phyloP scores from a whole-genome alignment of 2,888 invertebrate species.

The Leptothorax acervorum region DNA sequence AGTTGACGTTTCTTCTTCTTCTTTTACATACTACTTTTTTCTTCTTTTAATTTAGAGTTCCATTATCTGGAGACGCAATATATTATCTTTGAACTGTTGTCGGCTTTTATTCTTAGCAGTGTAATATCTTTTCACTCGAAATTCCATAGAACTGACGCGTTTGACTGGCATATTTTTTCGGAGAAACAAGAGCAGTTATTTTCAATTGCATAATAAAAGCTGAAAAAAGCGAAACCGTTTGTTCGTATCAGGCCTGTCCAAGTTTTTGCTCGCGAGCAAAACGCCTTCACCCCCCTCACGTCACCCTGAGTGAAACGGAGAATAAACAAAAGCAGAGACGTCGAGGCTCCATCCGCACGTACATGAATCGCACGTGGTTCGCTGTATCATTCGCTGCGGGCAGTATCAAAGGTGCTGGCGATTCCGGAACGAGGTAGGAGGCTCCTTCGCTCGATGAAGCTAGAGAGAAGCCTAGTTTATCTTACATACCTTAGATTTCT shows the following conservation, averaged over 20 bases:
- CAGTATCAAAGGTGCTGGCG: not conserved
- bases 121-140: not conserved
- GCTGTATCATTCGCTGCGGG: conserved; percentile 4
- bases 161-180: conserved; percentile 2
- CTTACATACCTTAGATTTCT: not conserved
- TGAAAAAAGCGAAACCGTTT: conserved; percentile 1
- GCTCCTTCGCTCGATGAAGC: not conserved
- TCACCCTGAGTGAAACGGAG: not conserved
- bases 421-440: conserved; percentile 1
- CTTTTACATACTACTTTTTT: not conserved
- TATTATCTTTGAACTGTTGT: not conserved
- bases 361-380: conserved; percentile 1
- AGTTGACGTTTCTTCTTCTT: not conserved
- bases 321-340: conserved; percentile 16
- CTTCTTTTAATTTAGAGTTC: not conserved
- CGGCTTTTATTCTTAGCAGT: not conserved
- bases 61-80: not conserved
- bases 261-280: conserved; percentile 7
- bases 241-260: not conserved
- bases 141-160: not conserved
- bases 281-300: not conserved
- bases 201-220: not conserved
- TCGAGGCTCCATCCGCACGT: not conserved
- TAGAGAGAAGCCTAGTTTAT: not conserved
- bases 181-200: conserved; percentile 12